Evolutionary conservation across 2,797 vertebrate genomes (phyloP), one percentile per base, ranked within the genome.

Genomic region (Uromys caudimaculatus): DNA sequence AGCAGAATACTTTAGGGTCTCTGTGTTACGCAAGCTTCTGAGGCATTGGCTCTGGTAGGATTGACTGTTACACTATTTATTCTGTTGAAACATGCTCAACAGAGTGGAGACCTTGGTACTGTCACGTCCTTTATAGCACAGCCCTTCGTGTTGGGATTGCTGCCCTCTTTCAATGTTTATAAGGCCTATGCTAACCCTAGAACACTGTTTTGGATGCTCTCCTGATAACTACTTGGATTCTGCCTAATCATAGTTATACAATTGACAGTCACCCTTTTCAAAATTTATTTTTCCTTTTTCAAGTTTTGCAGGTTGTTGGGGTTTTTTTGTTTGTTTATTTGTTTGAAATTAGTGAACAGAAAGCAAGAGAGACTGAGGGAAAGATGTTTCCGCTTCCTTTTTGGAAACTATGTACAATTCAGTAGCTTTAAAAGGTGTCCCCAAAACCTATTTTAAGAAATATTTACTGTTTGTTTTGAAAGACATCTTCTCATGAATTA

Each of bases 61-160:
- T 32, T 29, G 83, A 29, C 76, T 85, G 13, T 58, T 82, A 79
- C 0, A 0, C 91, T 89, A 0, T 44, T 90, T 89, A 73, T 58
- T 50, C 92, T 94, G 35, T 79, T 58, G 47, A 76, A 79, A 83
- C 95, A 96, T 96, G 67, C 82, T 97, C 92, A 97, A 91, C 96
- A 97, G 93, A 85, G 96, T 94, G 47, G 97, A 97, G 93, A 91
- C 93, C 75, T 97, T 97, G 96, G 96, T 96, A 89, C 93, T 35
- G 44, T 50, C 60, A 67, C 17, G 50, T 23, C 10, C 95, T 58
- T 77, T 23, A 13, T 95, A 38, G 90, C 92, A 71, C 91, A 75
- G 95, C 89, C 95, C 93, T 95, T 87, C 85, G 0, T 60, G 81
- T 79, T 95, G 96, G 58, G 92, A 44, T 14, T 38, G 1, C 29